phyloP scores from a whole-genome alignment of 2,113 vertebrate species.

The Oreocharis arfaki region DNA sequence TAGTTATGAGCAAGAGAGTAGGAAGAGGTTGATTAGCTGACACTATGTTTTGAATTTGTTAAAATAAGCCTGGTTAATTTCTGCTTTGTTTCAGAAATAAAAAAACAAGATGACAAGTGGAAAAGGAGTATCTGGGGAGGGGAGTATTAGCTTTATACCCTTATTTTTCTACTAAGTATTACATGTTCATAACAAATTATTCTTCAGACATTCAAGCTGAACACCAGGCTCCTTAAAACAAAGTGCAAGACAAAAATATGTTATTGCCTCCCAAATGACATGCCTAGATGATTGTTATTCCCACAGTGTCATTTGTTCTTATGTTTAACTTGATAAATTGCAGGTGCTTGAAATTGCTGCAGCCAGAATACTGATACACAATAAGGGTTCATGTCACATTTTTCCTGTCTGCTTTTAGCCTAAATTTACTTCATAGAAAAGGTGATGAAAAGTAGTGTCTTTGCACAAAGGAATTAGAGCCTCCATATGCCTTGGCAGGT shows the following conservation, averaged over 20 bases:
- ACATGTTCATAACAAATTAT: background rate
- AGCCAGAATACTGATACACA: background rate
- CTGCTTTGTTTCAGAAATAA: background rate
- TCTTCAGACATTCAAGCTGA: background rate
- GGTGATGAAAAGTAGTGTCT: background rate
- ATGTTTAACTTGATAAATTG: conserved; percentile 45
- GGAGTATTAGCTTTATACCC: background rate
- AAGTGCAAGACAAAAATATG: background rate
- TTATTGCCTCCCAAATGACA: background rate
- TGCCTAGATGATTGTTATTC: conserved; percentile 22
- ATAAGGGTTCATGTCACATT: background rate
- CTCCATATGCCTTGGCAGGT: background rate
- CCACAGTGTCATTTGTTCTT: background rate
- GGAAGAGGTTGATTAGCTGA: background rate
- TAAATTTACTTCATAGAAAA: conserved; percentile 2
- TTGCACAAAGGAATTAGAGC: conserved; percentile 1
- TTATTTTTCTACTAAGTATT: background rate
- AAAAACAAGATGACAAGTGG: background rate
- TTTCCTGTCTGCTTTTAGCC: background rate
- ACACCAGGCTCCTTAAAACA: background rate
- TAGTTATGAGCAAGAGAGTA: background rate
- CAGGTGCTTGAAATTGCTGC: conserved; percentile 20
- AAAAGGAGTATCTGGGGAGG: background rate
- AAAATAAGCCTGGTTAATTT: background rate
- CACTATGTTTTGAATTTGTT: background rate